phyloP scores from a whole-genome alignment of 2,888 invertebrate species.

The Cheilosia variabilis region DNA sequence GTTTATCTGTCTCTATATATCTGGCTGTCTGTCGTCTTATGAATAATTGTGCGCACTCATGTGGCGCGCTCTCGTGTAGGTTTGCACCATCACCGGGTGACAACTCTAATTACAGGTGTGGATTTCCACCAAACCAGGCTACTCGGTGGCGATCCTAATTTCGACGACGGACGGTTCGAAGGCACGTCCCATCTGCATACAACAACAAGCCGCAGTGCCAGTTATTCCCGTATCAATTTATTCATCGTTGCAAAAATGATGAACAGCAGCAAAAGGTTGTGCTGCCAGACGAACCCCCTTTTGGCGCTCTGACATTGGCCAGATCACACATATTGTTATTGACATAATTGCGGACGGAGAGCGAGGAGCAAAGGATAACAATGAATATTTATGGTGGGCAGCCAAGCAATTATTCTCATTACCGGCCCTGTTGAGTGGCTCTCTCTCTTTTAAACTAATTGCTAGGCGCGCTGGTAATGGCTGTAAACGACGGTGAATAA shows the following conservation, averaged over 20 bases:
- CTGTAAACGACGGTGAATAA: slow-evolving; percentile 59
- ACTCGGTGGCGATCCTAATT: slow-evolving; percentile 9
- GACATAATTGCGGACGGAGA: slow-evolving; percentile 78
- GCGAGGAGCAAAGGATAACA: slow-evolving; percentile 71
- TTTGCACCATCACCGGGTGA: slow-evolving; percentile 73
- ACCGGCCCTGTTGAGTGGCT: slow-evolving; percentile 62
- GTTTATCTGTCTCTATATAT: slow-evolving; percentile 67
- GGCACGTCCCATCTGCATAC: slow-evolving; percentile 38
- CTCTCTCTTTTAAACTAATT: slow-evolving; percentile 58
- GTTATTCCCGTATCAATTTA: slow-evolving; percentile 60
- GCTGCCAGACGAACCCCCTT: slow-evolving; percentile 24
- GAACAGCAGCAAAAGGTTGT: slow-evolving; percentile 30
- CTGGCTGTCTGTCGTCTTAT: slow-evolving; percentile 68
- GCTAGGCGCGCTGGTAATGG: slow-evolving; percentile 58
- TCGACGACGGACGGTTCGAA: not conserved
- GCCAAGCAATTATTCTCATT: slow-evolving; percentile 75
- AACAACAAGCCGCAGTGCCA: slow-evolving; percentile 3
- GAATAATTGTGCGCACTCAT: slow-evolving; percentile 75
- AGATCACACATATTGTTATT: slow-evolving; percentile 77
- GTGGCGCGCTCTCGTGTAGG: slow-evolving; percentile 69
- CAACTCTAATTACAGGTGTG: slow-evolving; percentile 76
- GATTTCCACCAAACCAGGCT: slow-evolving; percentile 66
- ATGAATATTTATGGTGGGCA: slow-evolving; percentile 76
- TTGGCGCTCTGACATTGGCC: slow-evolving; percentile 40
- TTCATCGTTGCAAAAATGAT: slow-evolving; percentile 57